Evolutionary conservation across 2,888 invertebrate species (phyloP).

Genomic region (Polyommatus icarus): DNA sequence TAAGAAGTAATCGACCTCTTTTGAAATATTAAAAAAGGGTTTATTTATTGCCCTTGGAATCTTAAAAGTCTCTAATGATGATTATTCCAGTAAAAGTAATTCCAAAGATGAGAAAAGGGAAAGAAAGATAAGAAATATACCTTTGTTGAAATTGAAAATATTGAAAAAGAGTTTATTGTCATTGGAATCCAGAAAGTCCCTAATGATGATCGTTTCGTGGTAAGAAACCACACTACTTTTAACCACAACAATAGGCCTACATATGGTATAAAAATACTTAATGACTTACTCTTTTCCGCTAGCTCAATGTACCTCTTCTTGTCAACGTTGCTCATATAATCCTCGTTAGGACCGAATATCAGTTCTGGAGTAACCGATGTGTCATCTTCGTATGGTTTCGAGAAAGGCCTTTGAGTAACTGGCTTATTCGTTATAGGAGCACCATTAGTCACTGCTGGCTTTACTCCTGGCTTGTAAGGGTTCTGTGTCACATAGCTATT

Average conservation of each 20-base stretch:
- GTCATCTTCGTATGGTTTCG: constrained; percentile 42
- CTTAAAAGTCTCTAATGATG: too few species aligned
- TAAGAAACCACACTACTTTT: too few species aligned
- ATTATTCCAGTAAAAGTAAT: too few species aligned
- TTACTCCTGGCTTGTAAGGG: constrained; percentile 59
- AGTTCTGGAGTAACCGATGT: constrained; percentile 48
- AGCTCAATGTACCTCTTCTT: constrained; percentile 57
- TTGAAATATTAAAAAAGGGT: too few species aligned
- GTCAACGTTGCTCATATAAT: constrained; percentile 58
- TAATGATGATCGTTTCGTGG: too few species aligned
- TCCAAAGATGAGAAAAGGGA: too few species aligned
- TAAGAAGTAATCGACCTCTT: too few species aligned
- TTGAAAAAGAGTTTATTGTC: too few species aligned
- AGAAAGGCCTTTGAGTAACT: constrained; percentile 41
- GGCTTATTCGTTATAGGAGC: constrained; percentile 66
- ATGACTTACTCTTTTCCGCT: constrained; percentile 61
- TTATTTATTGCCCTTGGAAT: too few species aligned
- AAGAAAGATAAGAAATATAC: too few species aligned
- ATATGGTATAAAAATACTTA: background rate
- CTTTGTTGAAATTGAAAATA: too few species aligned
- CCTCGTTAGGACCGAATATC: constrained; percentile 60
- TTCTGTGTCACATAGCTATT: constrained; percentile 46
- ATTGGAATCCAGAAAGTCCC: background rate
- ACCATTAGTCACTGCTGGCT: constrained; percentile 53
- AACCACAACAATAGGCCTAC: background rate